These are phyloP conservation scores for Palloptera scutellata DNA, from an alignment of 2,888 invertebrate species.

Conservation along the genomic window DNA sequence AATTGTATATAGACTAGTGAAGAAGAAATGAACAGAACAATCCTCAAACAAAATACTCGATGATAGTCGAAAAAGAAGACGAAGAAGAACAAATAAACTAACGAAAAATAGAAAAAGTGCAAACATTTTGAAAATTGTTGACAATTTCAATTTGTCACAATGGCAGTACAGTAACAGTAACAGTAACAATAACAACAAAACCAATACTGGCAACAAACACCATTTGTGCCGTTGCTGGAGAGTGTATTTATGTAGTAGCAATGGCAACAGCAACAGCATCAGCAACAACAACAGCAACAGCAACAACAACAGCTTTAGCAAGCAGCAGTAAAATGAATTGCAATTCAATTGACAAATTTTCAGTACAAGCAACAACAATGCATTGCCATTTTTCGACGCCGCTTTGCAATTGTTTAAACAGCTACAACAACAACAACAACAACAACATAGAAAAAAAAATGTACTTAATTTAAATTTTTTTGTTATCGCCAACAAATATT, in stretches of 20 bases:
- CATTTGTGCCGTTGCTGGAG: too few relatives aligned
- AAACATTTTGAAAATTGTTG: constrained; percentile 26
- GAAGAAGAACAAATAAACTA: not conserved
- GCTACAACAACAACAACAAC: constrained; percentile 10
- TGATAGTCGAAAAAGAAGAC: not conserved
- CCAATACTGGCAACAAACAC: not conserved
- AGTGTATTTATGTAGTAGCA: too few relatives aligned
- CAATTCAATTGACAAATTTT: not conserved
- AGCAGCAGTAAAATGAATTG: too few relatives aligned
- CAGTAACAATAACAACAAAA: not conserved
- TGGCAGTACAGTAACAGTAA: constrained; percentile 11
- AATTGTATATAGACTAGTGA: too few relatives aligned
- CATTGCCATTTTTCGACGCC: not conserved
- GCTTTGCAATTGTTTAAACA: constrained; percentile 17
- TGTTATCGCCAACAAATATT: too few relatives aligned
- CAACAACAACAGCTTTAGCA: constrained; percentile 15
- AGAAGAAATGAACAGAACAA: too few relatives aligned
- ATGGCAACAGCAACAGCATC: too few relatives aligned
- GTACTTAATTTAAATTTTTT: too few relatives aligned
- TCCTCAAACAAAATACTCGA: not conserved
- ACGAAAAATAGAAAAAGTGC: not conserved
- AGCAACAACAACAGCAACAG: constrained; percentile 4
- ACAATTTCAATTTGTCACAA: constrained; percentile 25
- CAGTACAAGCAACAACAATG: constrained; percentile 9
- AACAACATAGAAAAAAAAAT: constrained; percentile 1